phyloP scores from a whole-genome alignment of 2,888 invertebrate species.

The Dysmachus trigonus region DNA sequence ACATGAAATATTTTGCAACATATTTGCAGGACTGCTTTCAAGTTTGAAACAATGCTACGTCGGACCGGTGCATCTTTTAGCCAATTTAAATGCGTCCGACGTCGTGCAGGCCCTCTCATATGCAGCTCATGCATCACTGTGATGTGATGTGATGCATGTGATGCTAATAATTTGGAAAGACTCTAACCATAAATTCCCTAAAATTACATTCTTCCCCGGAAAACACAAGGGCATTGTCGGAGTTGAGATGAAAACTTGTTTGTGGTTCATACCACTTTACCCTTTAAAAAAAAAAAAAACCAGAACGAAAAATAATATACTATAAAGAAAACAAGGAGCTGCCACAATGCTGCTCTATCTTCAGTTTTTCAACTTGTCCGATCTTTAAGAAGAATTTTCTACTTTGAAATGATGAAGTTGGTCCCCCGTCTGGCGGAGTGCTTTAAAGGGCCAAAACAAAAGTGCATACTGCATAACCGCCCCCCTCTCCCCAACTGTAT shows the following conservation, averaged over 20 bases:
- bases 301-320: neutral
- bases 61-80: neutral
- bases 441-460: neutral
- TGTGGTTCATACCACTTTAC: neutral
- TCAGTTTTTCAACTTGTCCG: neutral
- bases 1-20: neutral
- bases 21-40: neutral
- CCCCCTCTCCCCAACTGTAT: neutral
- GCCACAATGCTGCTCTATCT: neutral
- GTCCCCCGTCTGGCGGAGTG: neutral
- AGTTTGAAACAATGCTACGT: neutral
- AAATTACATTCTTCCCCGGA: neutral
- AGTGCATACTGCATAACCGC: too few species aligned
- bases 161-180: neutral
- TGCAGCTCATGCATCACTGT: neutral
- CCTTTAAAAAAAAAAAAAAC: neutral
- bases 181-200: neutral
- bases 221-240: neutral
- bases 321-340: neutral
- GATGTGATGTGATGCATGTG: neutral
- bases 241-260: neutral
- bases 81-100: neutral
- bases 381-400: neutral
- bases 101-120: neutral
- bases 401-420: neutral